Evolutionary conservation across 1,140 invertebrate genomes (phyloP).

Genomic region (Drosophila equinoxialis): DNA sequence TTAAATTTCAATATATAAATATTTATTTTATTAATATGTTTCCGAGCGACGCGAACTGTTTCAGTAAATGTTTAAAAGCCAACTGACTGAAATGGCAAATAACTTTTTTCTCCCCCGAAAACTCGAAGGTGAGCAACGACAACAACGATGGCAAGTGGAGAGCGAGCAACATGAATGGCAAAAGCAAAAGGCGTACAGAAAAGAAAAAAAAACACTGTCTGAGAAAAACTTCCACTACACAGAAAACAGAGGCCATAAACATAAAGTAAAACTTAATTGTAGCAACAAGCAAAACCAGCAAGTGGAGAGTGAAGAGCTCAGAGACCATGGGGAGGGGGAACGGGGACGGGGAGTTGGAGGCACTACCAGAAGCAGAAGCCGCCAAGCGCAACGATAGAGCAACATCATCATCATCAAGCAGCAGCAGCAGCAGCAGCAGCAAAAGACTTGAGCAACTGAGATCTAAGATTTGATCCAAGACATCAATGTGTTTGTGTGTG

Average conservation of each 20-base stretch:
- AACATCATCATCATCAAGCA: constrained; percentile 34
- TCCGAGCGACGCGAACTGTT: constrained; percentile 73
- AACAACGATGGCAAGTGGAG: constrained; percentile 31
- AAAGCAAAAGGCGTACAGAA: constrained; percentile 34
- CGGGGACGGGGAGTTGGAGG: constrained; percentile 20
- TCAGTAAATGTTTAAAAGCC: constrained; percentile 82
- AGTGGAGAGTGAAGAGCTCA: constrained; percentile 36
- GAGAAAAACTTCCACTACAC: constrained; percentile 47
- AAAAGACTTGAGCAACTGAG: constrained; percentile 29
- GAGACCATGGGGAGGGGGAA: constrained; percentile 32
- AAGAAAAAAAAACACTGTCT: constrained; percentile 25
- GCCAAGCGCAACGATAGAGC: constrained; percentile 69
- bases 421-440: constrained; percentile 27
- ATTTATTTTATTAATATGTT: constrained; percentile 25
- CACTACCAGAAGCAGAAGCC: constrained; percentile 65
- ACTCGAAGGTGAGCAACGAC: constrained; percentile 65
- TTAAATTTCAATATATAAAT: constrained; percentile 21
- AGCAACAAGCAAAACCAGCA: constrained; percentile 44
- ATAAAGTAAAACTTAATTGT: constrained; percentile 82
- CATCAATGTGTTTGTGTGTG: constrained; percentile 10
- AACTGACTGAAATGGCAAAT: constrained; percentile 75
- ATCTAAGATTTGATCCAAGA: constrained; percentile 22
- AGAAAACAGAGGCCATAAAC: constrained; percentile 61
- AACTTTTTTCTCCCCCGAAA: constrained; percentile 42
- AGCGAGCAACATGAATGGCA: constrained; percentile 55